Percentiles rank a stretch among this genome's conserved stretches.
Conservation (phyloP, 2,113 vertebrate genomes). For the Danio rerio region GRCz12tu NC_133195.1:34609001-34609500, state of each 20-base stretch:
- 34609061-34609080: background rate
- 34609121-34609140: conserved; percentile 32
- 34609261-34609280: conserved; percentile 3
- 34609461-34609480: too few species aligned
- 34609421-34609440: too few species aligned
- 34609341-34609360: background rate
- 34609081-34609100: conserved; percentile 25
- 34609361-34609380: background rate
- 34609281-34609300: background rate
- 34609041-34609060: conserved; percentile 17
- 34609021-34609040: background rate
- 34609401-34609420: too few species aligned
- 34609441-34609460: background rate
- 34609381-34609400: too few species aligned
- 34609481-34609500: too few species aligned
- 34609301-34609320: conserved; percentile 14
- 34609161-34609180: conserved; percentile 26
- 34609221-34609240: conserved; percentile 36
- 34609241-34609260: conserved; percentile 32
- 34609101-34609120: conserved; percentile 38
- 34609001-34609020: background rate
- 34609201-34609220: conserved; percentile 44
- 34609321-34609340: conserved; percentile 5
- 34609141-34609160: conserved; percentile 41
- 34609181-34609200: conserved; percentile 39